Base-by-base conservation (phyloP, 1,140 invertebrate species). In the Arion vulgaris region DNA sequence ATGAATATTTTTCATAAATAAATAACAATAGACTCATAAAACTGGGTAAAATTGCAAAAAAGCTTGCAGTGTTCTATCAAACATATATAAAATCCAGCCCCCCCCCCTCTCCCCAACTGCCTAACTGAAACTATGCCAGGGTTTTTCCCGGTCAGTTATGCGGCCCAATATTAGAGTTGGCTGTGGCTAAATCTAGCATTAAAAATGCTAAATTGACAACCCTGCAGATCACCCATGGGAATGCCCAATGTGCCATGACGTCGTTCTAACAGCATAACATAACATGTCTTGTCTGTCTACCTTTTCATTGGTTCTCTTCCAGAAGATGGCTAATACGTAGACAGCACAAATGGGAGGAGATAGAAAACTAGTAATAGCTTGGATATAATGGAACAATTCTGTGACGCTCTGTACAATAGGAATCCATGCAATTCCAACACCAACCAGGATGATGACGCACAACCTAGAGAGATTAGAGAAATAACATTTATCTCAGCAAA, bases 371-470 rank as follows among this genome's bases (percentile, higher is more conserved):
- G 94, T 94, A 57, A 94, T 93, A 77, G 92, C 88, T 88, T 94
- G 94, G 84, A 94, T 94, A 87, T 94, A 94, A 84, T 93, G 92
- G 89, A 94, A 94, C 26, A 94, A 90, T 85, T 94, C 93, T 13
- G 91, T 91, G 68, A 93, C 92, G 82, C 91, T 91, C 88, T 94
- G 92, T 49, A 94, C 94, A 36, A 94, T 91, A 36, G 94, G 94
- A 72, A 94, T 94, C 94, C 94, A 94, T 13, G 93, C 83, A 68
- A 94, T 91, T 73, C 93, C 92, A 2, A 94, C 89, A 26, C 85
- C 91, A 13, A 94, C 93, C 80, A 94, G 87, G 28, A 93, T 86
- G 0, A 94, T 32, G 2, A 94, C 93, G 87, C 93, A 94, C 0
- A 93, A 32, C 83, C 92, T 91, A 79, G 17, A 4, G 53, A n/a